A percentile compares a stretch with the other conserved stretches of the same genome.
phyloP scores from a whole-genome alignment of 1,140 invertebrate genomes.

The Zaprionus davidi region DNA sequence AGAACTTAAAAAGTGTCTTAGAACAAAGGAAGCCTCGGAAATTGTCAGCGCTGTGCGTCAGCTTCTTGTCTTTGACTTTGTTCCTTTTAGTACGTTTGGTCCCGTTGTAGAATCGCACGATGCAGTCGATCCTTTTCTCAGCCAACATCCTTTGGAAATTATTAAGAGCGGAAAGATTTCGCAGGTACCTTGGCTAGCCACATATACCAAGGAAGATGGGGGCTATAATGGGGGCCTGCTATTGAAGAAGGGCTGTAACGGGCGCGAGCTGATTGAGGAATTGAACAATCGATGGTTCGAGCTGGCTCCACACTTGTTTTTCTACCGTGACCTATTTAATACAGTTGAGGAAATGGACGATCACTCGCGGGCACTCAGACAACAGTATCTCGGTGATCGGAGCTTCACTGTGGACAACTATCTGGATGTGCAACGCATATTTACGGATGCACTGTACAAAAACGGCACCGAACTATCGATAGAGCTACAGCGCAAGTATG shows the following conservation, averaged over 20 bases:
- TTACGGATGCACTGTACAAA: conserved; percentile 53
- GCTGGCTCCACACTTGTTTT: conserved; percentile 34
- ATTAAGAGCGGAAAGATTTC: conserved; percentile 68
- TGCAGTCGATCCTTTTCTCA: conserved; percentile 84
- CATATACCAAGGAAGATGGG: conserved; percentile 85
- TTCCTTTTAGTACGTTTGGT: conserved; percentile 86
- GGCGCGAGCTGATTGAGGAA: conserved; percentile 16
- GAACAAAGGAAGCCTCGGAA: conserved; percentile 81
- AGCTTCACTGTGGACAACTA: conserved; percentile 41
- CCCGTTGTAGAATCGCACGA: conserved; percentile 85
- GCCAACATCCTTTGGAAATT: conserved; percentile 12
- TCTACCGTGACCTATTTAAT: background rate
- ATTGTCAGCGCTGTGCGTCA: conserved; percentile 42
- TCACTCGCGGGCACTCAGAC: background rate
- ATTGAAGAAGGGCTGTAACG: conserved; percentile 19
- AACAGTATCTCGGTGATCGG: conserved; percentile 7
- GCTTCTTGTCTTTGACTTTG: conserved; percentile 84
- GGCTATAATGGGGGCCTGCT: conserved; percentile 85
- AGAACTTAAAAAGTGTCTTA: conserved; percentile 86
- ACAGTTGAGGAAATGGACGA: conserved; percentile 13
- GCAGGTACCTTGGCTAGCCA: conserved; percentile 86
- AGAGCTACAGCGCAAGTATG: conserved; percentile 31
- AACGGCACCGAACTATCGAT: conserved; percentile 37
- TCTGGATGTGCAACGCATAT: conserved; percentile 39
- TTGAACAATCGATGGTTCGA: conserved; percentile 41